Base-by-base conservation (phyloP, 2,888 invertebrate genomes). In the Ligdia adustata region DNA sequence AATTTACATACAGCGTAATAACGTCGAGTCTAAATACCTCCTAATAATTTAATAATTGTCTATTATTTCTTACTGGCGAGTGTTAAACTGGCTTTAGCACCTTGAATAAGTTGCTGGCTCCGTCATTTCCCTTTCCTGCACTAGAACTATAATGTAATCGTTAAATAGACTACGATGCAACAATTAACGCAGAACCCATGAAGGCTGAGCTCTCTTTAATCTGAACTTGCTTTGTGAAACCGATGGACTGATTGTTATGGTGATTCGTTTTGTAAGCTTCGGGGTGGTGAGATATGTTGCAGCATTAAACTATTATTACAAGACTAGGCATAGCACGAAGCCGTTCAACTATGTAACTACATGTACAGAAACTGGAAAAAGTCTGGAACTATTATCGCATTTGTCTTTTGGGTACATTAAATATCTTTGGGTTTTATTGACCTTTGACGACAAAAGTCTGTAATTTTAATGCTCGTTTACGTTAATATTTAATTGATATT, bases 51-150 rank as follows among this genome's bases (percentile, higher is more conserved):
- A 61, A 60, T 64, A 49, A 58, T 43, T 52, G 44, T n/a, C 22
- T 40, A 46, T n/a, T n/a, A n/a, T 56, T 62, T 62, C 62, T 60
- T 42, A 44, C 41, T 55, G 47, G 44, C 43, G 34, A 51, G 57
- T 49, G 38, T 28, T 42, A 43, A 59, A 49, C 59, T 66, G 67
- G 73, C 60, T 53, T 43, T 49, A 63, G 61, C 62, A 67, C 84
- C 83, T 87, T 85, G 84, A 79, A 65, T 55, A 62, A 57, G 63
- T 64, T 66, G 64, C 56, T 58, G 66, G 62, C 69, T 70, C 62
- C 71, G 70, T 66, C 69, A 83, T 77, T 88, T 85, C 86, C 84
- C 60, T 80, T 87, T 86, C 86, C 85, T 84, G 77, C 55, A 64
- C 50, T 52, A 47, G 20, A 45, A 52, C 46, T 60, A 61, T 77